phyloP scores from a whole-genome alignment of 2,113 vertebrate species.

The Mustelus asterias region DNA sequence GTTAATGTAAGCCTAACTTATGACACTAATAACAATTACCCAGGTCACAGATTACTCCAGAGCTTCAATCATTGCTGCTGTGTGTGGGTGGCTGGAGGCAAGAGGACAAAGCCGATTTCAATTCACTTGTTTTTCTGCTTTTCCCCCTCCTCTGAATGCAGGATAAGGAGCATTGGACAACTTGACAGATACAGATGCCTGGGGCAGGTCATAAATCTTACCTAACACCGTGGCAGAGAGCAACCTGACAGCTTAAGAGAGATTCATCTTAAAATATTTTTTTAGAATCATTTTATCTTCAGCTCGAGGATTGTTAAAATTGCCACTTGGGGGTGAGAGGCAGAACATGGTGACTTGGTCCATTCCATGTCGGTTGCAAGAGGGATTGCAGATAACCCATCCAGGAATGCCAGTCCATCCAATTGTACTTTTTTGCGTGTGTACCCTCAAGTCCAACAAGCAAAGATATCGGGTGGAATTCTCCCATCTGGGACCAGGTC shows the following conservation, averaged over 20 bases:
- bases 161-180: not conserved
- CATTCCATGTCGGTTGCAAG: not conserved
- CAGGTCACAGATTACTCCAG: not conserved
- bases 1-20: no score
- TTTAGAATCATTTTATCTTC: no score
- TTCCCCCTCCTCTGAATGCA: not conserved
- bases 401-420: not conserved
- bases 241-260: not conserved
- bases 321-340: no score
- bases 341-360: no score
- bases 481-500: no score
- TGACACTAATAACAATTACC: not conserved
- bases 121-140: not conserved
- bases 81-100: not conserved
- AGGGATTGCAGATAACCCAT: not conserved
- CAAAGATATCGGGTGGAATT: not conserved
- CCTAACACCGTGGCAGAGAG: not conserved
- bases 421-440: not conserved
- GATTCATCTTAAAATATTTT: no score
- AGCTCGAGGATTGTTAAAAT: no score
- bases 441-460: not conserved
- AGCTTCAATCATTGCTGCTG: not conserved
- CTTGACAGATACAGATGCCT: not conserved
- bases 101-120: not conserved
- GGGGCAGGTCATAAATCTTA: not conserved